These are phyloP conservation scores for Sesia bembeciformis DNA, from an alignment of 2,888 invertebrate species.

Conservation along the genomic window DNA sequence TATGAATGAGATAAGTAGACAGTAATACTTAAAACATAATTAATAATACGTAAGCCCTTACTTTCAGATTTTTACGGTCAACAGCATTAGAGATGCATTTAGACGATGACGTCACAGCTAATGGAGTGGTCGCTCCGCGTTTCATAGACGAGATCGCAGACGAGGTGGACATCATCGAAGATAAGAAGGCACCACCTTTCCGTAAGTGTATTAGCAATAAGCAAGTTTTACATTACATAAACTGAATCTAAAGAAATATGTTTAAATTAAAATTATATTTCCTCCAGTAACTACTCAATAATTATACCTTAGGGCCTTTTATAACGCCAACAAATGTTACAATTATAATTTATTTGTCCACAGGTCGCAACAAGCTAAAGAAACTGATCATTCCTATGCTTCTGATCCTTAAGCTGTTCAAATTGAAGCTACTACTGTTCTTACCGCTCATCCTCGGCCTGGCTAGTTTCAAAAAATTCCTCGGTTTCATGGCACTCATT, in stretches of 20 bases:
- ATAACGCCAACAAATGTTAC: not conserved
- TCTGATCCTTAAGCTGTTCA: slow-evolving; percentile 87
- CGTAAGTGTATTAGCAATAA: slow-evolving; percentile 74
- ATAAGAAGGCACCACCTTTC: slow-evolving; percentile 85
- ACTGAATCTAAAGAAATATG: too few species aligned
- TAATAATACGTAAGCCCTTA: not conserved
- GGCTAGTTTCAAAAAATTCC: slow-evolving; percentile 88
- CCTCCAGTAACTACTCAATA: too few species aligned
- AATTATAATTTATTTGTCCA: slow-evolving; percentile 12
- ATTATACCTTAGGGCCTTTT: too few species aligned
- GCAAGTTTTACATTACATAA: too few species aligned
- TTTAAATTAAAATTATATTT: too few species aligned
- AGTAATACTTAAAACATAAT: too few species aligned
- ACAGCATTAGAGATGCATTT: slow-evolving; percentile 83
- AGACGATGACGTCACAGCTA: slow-evolving; percentile 83
- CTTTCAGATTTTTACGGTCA: slow-evolving; percentile 81
- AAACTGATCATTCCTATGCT: slow-evolving; percentile 88
- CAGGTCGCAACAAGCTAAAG: slow-evolving; percentile 87
- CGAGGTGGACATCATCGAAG: slow-evolving; percentile 87
- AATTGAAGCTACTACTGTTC: slow-evolving; percentile 86
- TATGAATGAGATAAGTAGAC: too few species aligned
- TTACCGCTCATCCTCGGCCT: slow-evolving; percentile 87
- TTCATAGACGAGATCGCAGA: slow-evolving; percentile 89
- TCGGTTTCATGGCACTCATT: slow-evolving; percentile 85
- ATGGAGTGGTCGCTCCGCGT: slow-evolving; percentile 83